Evolutionary conservation across 2,888 invertebrate species (phyloP).

Genomic region (Pristionchus arcanus): DNA sequence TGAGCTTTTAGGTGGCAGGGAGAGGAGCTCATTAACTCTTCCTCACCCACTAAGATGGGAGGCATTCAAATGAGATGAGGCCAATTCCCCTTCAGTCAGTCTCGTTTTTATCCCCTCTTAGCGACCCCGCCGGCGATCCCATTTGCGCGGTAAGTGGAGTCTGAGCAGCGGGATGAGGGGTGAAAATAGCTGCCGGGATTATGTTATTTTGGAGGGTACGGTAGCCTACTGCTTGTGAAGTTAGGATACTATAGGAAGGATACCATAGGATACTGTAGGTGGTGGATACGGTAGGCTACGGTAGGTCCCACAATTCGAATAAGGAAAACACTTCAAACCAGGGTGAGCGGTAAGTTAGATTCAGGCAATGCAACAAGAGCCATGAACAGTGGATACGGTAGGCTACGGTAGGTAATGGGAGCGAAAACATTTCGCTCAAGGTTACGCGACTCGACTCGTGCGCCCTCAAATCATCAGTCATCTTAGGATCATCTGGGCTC

Average conservation of each 20-base stretch:
- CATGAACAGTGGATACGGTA: no score
- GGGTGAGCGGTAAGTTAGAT: no score
- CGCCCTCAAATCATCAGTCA: constrained; percentile 35
- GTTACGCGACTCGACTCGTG: not conserved
- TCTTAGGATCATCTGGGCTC: constrained; percentile 10
- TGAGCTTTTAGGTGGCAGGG: not conserved
- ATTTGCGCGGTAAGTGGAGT: not conserved
- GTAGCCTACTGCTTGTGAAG: not conserved
- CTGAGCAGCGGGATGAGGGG: not conserved
- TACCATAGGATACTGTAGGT: no score
- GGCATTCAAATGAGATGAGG: constrained; percentile 38
- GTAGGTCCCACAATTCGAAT: no score
- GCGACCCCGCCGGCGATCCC: not conserved
- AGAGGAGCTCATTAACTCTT: not conserved
- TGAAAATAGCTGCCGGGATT: not conserved
- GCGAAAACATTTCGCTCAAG: not conserved
- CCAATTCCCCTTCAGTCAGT: not conserved
- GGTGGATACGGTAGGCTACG: no score
- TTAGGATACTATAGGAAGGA: not conserved
- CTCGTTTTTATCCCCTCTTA: not conserved
- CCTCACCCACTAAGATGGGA: not conserved
- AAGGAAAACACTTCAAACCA: no score
- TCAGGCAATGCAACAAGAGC: no score
- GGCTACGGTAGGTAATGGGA: not conserved
- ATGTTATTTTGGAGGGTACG: no score